These are phyloP conservation scores for Drosophila gaucha DNA, from an alignment of 2,888 invertebrate species.

Conservation along the genomic window DNA sequence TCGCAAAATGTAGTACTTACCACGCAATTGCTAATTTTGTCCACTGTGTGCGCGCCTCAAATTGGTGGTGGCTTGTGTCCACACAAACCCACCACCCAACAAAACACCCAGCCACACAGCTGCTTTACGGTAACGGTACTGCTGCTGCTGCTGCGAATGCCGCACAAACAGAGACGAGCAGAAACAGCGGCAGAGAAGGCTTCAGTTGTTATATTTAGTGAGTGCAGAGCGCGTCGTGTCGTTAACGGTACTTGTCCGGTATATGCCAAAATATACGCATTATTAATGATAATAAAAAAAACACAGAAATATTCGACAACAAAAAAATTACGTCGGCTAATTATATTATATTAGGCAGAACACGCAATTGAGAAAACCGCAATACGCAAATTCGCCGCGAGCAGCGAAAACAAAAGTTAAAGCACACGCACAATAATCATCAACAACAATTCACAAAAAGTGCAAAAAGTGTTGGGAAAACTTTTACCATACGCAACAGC, in stretches of 20 bases:
- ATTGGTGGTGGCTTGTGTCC: slow-evolving; percentile 50
- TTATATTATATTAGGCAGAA: slow-evolving; percentile 17
- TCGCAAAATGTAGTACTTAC: slow-evolving; percentile 2
- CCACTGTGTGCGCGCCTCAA: slow-evolving; percentile 15
- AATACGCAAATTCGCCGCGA: slow-evolving; percentile 17
- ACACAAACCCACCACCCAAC: slow-evolving; percentile 33
- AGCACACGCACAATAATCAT: slow-evolving; percentile 29
- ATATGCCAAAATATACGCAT: slow-evolving; percentile 10
- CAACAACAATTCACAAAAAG: slow-evolving; percentile 74
- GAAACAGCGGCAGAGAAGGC: slow-evolving; percentile 17
- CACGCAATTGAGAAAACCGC: slow-evolving; percentile 25
- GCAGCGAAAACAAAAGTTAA: slow-evolving; percentile 32
- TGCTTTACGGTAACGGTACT: slow-evolving; percentile 37
- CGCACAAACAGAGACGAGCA: slow-evolving; percentile 19
- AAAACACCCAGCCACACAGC: slow-evolving; percentile 18
- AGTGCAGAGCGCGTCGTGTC: slow-evolving; percentile 33
- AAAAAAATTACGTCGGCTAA: slow-evolving; percentile 2
- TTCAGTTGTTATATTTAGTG: slow-evolving; percentile 40
- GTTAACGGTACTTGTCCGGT: slow-evolving; percentile 22
- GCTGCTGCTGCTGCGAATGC: slow-evolving; percentile 35
- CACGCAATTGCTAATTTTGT: slow-evolving; percentile 14
- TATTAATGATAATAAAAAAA: background rate
- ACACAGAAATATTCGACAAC: slow-evolving; percentile 5
- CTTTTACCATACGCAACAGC: slow-evolving; percentile 64
- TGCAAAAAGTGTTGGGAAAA: slow-evolving; percentile 69